These are phyloP conservation scores for Eutrigla gurnardus DNA, from an alignment of 2,797 vertebrate species.

Conservation along the genomic window DNA sequence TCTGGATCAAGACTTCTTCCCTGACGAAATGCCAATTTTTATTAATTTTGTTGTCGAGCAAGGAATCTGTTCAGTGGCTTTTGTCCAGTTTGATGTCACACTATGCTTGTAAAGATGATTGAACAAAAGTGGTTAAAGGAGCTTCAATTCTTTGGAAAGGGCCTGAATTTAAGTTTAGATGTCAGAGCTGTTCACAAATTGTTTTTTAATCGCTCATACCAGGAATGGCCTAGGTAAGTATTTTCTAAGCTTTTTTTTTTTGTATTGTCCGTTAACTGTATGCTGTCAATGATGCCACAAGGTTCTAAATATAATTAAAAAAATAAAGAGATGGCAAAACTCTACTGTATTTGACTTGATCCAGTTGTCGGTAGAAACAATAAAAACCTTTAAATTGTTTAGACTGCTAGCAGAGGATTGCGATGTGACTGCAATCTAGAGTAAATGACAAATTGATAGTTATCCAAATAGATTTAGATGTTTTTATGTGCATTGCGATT, in stretches of 20 bases:
- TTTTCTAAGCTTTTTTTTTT: conserved; percentile 81
- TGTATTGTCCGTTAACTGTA: conserved; percentile 82
- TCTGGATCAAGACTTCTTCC: conserved; percentile 35
- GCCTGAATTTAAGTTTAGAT: conserved; percentile 59
- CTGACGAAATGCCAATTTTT: conserved; percentile 68
- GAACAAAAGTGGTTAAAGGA: conserved; percentile 51
- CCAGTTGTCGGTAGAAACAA: neutral
- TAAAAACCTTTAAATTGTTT: neutral
- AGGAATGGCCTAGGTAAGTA: conserved; percentile 86
- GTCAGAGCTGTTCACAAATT: conserved; percentile 50
- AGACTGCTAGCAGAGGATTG: neutral
- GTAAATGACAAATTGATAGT: neutral
- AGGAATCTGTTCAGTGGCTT: conserved; percentile 56
- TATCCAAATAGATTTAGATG: neutral
- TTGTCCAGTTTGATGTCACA: conserved; percentile 64
- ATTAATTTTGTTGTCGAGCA: conserved; percentile 60
- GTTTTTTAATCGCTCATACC: conserved; percentile 74
- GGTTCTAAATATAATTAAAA: conserved; percentile 72
- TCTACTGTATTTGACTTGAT: neutral
- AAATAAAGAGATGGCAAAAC: conserved; percentile 78
- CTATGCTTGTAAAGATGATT: conserved; percentile 61
- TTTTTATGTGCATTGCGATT: neutral
- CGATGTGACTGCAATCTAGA: neutral
- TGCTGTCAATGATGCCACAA: conserved; percentile 76
- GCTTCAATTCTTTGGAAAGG: conserved; percentile 42